These are phyloP conservation scores for Hermodice carunculata DNA, from an alignment of 2,888 invertebrate genomes.

Conservation along the genomic window DNA sequence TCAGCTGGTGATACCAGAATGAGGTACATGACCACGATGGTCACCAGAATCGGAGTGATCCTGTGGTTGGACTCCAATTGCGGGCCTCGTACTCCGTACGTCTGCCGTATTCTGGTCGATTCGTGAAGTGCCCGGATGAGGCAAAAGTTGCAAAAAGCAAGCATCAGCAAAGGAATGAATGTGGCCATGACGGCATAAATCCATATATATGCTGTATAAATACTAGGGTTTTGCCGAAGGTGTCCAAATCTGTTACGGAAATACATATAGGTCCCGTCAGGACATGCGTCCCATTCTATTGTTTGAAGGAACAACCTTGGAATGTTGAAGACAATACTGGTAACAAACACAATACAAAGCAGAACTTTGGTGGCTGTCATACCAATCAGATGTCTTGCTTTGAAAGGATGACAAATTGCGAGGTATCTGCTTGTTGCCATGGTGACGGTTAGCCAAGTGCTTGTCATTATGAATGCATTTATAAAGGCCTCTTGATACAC, in stretches of 20 bases:
- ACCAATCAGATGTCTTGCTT: conserved; percentile 77
- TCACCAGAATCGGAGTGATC: conserved; percentile 61
- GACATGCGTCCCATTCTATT: conserved; percentile 27
- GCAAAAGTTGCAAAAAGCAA: conserved; percentile 62
- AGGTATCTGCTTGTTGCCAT: conserved; percentile 82
- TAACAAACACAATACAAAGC: conserved; percentile 42
- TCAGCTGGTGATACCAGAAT: conserved; percentile 65
- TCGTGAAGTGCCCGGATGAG: conserved; percentile 59
- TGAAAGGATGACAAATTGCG: conserved; percentile 81
- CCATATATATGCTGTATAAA: conserved; percentile 26
- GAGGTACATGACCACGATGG: conserved; percentile 64
- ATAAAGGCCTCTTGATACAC: conserved; percentile 58
- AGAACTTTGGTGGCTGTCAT: conserved; percentile 56
- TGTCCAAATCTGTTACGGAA: neutral
- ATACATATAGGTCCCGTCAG: conserved; percentile 16
- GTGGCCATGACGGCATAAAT: conserved; percentile 31
- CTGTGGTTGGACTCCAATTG: conserved; percentile 50
- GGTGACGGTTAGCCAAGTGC: conserved; percentile 82
- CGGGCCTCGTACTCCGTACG: conserved; percentile 50
- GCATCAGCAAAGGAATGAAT: conserved; percentile 50
- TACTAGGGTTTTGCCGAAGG: neutral
- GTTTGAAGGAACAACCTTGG: conserved; percentile 29
- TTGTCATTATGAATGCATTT: conserved; percentile 74
- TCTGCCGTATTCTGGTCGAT: conserved; percentile 53
- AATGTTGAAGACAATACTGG: conserved; percentile 35